These are phyloP conservation scores for Flexamia atlantica DNA, from an alignment of 2,888 invertebrate genomes.

Conservation along the genomic window DNA sequence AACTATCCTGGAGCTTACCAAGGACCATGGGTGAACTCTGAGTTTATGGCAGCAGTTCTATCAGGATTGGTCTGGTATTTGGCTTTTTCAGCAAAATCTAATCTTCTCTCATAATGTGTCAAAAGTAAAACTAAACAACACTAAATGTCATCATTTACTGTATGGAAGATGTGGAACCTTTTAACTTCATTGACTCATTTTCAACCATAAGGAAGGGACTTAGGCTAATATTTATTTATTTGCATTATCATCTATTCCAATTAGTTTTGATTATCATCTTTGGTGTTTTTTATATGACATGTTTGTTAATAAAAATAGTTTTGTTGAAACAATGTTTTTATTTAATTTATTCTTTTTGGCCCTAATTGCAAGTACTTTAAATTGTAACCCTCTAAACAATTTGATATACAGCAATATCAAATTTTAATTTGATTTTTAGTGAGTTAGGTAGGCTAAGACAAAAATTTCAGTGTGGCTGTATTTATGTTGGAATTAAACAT, in stretches of 20 bases:
- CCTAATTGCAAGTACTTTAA: no score
- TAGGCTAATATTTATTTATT: not conserved
- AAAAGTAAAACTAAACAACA: not conserved
- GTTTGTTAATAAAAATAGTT: not conserved
- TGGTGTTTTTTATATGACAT: not conserved
- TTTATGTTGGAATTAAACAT: no score
- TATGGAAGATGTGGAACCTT: not conserved
- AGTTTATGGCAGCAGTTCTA: constrained; percentile 89
- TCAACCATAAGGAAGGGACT: not conserved
- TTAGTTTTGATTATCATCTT: not conserved
- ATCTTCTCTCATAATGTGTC: constrained; percentile 77
- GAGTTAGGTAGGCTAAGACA: no score
- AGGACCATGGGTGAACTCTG: constrained; percentile 96
- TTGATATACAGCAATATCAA: no score
- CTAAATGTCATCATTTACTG: not conserved
- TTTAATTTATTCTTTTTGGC: no score
- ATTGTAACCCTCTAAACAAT: no score
- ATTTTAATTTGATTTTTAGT: no score
- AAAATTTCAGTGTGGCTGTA: no score
- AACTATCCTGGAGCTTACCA: constrained; percentile 90
- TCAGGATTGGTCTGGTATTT: constrained; percentile 90
- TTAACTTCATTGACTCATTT: not conserved
- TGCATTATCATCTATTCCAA: not conserved
- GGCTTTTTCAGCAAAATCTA: constrained; percentile 90
- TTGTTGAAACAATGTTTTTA: not conserved